Evolutionary conservation across 2,888 invertebrate species (phyloP).

Genomic region (Antheraea yamamai): DNA sequence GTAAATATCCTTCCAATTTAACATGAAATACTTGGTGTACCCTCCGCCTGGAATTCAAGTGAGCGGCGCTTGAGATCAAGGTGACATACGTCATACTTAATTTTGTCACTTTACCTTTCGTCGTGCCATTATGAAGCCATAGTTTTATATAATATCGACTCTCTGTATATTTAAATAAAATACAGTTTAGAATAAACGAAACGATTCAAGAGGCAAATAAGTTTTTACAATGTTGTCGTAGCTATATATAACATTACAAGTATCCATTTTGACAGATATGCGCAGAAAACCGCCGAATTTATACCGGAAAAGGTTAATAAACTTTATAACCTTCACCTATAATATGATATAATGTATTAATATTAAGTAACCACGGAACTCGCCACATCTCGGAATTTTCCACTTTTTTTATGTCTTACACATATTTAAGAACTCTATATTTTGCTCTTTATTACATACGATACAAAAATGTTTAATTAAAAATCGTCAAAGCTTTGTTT

Average conservation of each 20-base stretch:
- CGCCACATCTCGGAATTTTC: not conserved
- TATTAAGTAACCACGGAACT: not conserved
- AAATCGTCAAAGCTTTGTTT: too few species aligned
- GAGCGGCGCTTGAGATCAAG: constrained; percentile 19
- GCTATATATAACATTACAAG: not conserved
- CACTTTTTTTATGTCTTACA: not conserved
- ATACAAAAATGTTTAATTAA: too few species aligned
- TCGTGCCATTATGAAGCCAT: constrained; percentile 11
- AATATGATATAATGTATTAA: not conserved
- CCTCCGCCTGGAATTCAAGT: constrained; percentile 11
- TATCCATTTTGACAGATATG: not conserved
- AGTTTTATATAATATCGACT: not conserved
- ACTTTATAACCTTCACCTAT: not conserved
- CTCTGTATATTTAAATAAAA: not conserved
- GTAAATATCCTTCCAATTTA: not conserved
- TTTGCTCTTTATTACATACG: too few species aligned
- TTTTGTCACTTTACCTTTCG: constrained; percentile 21
- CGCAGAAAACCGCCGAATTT: not conserved
- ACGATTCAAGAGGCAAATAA: not conserved
- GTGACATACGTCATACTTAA: constrained; percentile 20
- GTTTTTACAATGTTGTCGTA: constrained; percentile 4
- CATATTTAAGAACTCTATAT: too few species aligned
- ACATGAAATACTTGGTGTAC: constrained; percentile 16
- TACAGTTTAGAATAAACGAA: not conserved
- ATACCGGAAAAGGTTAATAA: not conserved